Base-by-base conservation (phyloP, 1,140 invertebrate species). In the Stegodyphus dumicola region DNA sequence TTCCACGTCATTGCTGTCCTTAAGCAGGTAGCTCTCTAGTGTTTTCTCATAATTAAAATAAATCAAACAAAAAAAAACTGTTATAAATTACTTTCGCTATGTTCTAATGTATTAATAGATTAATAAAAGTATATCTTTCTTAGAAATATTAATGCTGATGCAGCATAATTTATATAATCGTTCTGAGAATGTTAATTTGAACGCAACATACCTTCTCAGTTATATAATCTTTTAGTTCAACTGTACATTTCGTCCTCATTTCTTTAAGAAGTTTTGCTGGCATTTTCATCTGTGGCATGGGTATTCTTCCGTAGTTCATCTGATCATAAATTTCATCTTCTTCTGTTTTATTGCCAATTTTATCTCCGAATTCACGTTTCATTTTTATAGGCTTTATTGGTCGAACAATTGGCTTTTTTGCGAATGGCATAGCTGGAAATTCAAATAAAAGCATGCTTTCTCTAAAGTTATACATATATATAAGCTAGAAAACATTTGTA, bases 201-300 rank as follows among this genome's bases (percentile, higher is more conserved):
- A 33, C 33, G 3, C 33, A 60, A 78, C 79, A 33, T 53, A 81
- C 79, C 33, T 53, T 81, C 33, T 66, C 15, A 49, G 69, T 81
- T 3, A 74, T 65, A 49, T 53, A 74, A 18, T 81, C 71, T 66
- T 74, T 81, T 0, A 74, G 15, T 33, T 81, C 54, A 49, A 74
- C 69, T 52, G 79, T 74, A 56, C 15, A 81, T 81, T 15, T 11
- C 15, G 13, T 33, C 49, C 70, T 81, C 70, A 81, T 53, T 51
- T 66, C 17, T 15, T 33, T 66, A 7, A 64, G 5, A 49, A 60
- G 66, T 10, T 74, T n/a, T 7, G 11, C 13, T n/a, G 56, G 69
- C 6, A 81, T 56, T 5, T 33, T 18, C 9, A 81, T 33, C n/a
- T 52, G 1, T 11, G 79, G 79, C n/a, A 81, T 5, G 5, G 79